Percentiles rank a stretch among this genome's conserved stretches.
Conservation (phyloP, 2,888 invertebrate genomes). For the Bellardia pandia region DNA sequence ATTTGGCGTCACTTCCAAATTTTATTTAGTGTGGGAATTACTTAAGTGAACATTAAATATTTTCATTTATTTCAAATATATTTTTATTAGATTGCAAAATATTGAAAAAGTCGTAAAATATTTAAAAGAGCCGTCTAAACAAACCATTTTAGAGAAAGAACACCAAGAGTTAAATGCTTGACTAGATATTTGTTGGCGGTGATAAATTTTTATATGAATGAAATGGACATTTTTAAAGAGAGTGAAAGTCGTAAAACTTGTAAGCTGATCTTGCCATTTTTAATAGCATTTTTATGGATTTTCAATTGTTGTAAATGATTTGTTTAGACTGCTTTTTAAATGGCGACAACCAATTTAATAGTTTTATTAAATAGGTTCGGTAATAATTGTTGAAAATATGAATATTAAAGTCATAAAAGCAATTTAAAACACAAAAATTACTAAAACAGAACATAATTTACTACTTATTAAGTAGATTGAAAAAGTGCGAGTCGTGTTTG, state of each 20-base stretch:
- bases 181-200: conserved; percentile 42
- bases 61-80: conserved; percentile 18
- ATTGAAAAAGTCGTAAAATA: conserved; percentile 64
- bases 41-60: conserved; percentile 7
- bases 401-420: conserved; percentile 19
- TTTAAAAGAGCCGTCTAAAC: neutral
- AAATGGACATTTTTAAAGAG: conserved; percentile 46
- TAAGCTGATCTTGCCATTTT: conserved; percentile 74
- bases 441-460: neutral
- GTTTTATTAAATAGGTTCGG: conserved; percentile 53
- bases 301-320: conserved; percentile 79
- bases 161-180: conserved; percentile 21
- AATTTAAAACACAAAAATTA: conserved; percentile 14
- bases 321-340: conserved; percentile 77
- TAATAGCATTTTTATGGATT: conserved; percentile 81
- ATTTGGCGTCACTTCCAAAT: conserved; percentile 53
- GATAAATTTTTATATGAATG: conserved; percentile 55
- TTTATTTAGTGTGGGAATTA: conserved; percentile 64
- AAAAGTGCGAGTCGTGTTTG: neutral
- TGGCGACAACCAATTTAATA: conserved; percentile 64
- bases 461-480: neutral
- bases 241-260: conserved; percentile 69
- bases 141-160: conserved; percentile 1
- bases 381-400: conserved; percentile 34
- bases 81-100: conserved; percentile 56